Evolutionary conservation across 2,113 vertebrate species (phyloP).

Genomic region (Chaetodon trifascialis): DNA sequence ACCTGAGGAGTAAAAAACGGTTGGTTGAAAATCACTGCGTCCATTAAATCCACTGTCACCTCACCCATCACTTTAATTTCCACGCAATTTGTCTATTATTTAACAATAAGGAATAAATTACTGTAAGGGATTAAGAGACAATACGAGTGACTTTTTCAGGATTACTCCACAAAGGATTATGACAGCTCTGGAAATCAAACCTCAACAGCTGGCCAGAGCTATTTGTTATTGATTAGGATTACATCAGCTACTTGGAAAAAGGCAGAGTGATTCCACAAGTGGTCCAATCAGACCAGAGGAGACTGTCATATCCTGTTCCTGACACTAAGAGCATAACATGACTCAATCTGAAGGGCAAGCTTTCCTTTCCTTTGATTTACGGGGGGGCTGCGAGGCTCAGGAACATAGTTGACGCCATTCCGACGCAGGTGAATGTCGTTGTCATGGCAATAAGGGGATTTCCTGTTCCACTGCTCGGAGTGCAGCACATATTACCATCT

Average conservation of each 20-base stretch:
- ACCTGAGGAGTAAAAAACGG: not conserved
- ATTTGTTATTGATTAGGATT: constrained; percentile 21
- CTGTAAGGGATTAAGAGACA: not conserved
- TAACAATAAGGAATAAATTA: not conserved
- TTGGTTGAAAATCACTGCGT: not conserved
- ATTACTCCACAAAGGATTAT: not conserved
- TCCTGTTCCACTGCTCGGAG: constrained; percentile 53
- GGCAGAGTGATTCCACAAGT: not conserved
- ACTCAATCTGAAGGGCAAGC: constrained; percentile 53
- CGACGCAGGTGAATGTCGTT: constrained; percentile 65
- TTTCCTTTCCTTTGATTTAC: constrained; percentile 49
- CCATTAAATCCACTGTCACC: not conserved
- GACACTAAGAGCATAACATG: constrained; percentile 40
- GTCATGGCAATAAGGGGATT: constrained; percentile 74
- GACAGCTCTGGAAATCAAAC: not conserved
- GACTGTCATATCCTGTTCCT: constrained; percentile 57
- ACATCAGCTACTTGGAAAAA: not conserved
- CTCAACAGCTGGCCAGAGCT: not conserved
- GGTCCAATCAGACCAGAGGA: constrained; percentile 10
- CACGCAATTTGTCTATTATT: not conserved
- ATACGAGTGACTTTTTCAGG: not conserved
- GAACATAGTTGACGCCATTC: constrained; percentile 74
- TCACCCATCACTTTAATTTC: not conserved
- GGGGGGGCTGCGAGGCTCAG: constrained; percentile 62
- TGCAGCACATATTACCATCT: constrained; percentile 22